Evolutionary conservation across 2,888 invertebrate genomes (phyloP).

Genomic region (Byasa hedistus): DNA sequence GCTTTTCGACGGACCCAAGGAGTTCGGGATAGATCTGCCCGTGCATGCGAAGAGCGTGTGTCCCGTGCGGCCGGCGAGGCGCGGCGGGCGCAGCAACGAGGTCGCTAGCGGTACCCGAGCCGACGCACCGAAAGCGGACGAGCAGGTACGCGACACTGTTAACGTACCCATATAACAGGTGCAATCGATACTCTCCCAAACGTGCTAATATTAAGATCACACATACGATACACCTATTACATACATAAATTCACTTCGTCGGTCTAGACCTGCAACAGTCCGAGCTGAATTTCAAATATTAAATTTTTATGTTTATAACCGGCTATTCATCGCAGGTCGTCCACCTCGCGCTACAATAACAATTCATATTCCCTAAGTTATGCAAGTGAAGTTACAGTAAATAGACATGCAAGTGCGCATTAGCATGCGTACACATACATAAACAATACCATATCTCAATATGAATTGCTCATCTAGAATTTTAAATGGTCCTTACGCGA

Average conservation of each 20-base stretch:
- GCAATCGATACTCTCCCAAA: slow-evolving; percentile 37
- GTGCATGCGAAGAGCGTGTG: slow-evolving; percentile 67
- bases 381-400: slow-evolving; percentile 27
- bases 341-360: slow-evolving; percentile 13
- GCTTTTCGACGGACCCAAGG: slow-evolving; percentile 60
- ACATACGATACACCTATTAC: neutral
- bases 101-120: slow-evolving; percentile 78
- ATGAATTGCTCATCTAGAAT: slow-evolving; percentile 42
- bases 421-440: slow-evolving; percentile 40
- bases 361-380: slow-evolving; percentile 17
- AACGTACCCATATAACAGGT: slow-evolving; percentile 74
- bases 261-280: neutral
- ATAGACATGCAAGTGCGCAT: slow-evolving; percentile 34
- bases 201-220: neutral
- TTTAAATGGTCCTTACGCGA: slow-evolving; percentile 45
- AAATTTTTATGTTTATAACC: neutral
- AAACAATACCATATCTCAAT: slow-evolving; percentile 41
- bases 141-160: slow-evolving; percentile 78
- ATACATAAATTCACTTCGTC: too few relatives aligned
- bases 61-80: slow-evolving; percentile 73
- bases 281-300: neutral
- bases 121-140: slow-evolving; percentile 77
- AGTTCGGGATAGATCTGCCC: slow-evolving; percentile 64
- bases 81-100: slow-evolving; percentile 72
- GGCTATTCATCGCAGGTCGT: slow-evolving; percentile 2